A percentile compares a stretch with the other conserved stretches of the same genome.
Evolutionary conservation across 2,113 vertebrate genomes (phyloP).

Genomic region (Chionis minor): DNA sequence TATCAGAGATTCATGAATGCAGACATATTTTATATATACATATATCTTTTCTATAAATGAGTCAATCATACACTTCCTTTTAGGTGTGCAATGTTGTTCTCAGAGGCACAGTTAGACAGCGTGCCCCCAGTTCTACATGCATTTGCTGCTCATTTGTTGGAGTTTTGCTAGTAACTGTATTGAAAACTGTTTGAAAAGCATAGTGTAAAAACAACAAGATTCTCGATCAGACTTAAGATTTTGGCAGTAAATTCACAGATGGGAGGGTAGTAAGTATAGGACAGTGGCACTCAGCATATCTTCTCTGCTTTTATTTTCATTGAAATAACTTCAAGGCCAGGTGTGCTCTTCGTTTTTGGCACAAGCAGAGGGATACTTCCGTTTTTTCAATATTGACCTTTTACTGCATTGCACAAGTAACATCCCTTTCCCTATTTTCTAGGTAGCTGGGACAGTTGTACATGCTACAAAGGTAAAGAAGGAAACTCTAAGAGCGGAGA

Average conservation of each 20-base stretch:
- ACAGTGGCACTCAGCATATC: not conserved
- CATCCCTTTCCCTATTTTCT: not conserved
- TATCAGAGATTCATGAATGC: constrained; percentile 15
- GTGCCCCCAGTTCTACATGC: not conserved
- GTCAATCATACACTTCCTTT: not conserved
- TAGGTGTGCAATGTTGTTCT: not conserved
- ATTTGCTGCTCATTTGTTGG: not conserved
- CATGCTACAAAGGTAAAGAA: not conserved
- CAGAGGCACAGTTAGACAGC: not conserved
- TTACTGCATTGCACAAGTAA: not conserved
- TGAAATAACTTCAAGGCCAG: not conserved
- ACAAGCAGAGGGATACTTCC: not conserved
- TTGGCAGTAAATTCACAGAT: not conserved
- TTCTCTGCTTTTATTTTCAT: not conserved
- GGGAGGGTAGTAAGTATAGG: not conserved
- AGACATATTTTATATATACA: not conserved
- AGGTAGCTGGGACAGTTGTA: not conserved
- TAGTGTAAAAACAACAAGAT: not conserved
- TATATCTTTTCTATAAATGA: not conserved
- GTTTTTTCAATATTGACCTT: not conserved
- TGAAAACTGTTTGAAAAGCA: not conserved
- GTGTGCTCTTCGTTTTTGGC: not conserved
- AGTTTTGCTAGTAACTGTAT: not conserved
- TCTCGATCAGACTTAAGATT: not conserved
- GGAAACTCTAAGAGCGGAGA: not conserved